Evolutionary conservation across 1,140 invertebrate genomes (phyloP).

Genomic region (Drosophila ironensis): DNA sequence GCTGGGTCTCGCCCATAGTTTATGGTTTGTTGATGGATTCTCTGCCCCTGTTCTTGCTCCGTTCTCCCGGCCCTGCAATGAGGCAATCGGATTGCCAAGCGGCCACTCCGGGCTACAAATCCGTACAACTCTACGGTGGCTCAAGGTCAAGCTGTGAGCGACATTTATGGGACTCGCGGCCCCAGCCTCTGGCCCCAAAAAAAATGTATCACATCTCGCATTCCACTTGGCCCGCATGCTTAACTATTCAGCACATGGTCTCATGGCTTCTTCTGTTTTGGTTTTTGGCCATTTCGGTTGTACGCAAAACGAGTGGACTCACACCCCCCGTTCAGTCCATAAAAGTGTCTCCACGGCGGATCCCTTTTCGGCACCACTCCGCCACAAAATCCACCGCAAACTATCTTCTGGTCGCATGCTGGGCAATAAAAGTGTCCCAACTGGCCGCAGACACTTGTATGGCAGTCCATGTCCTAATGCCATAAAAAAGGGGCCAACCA

Average conservation of each 20-base stretch:
- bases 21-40: conserved; percentile 49
- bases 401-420: conserved; percentile 73
- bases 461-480: conserved; percentile 64
- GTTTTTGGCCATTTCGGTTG: conserved; percentile 46
- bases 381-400: conserved; percentile 75
- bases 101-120: conserved; percentile 26
- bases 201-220: conserved; percentile 46
- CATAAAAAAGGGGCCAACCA: conserved; percentile 65
- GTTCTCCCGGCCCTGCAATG: conserved; percentile 12
- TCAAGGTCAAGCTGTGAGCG: conserved; percentile 68
- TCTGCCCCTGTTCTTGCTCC: not conserved
- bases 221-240: conserved; percentile 45
- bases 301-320: conserved; percentile 52
- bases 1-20: conserved; percentile 38
- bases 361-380: conserved; percentile 37
- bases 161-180: conserved; percentile 59
- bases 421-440: conserved; percentile 73
- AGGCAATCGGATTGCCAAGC: conserved; percentile 8
- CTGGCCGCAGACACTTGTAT: conserved; percentile 63
- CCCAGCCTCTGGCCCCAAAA: not conserved
- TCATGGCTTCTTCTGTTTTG: conserved; percentile 33
- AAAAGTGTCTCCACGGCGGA: conserved; percentile 48
- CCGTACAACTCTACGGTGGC: conserved; percentile 23
- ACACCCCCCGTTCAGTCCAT: conserved; percentile 23
- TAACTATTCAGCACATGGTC: conserved; percentile 75